Percentiles rank a stretch among this genome's conserved stretches.
Conservation (phyloP, 2,797 vertebrate genomes). For the Pelodytes ibericus region DNA sequence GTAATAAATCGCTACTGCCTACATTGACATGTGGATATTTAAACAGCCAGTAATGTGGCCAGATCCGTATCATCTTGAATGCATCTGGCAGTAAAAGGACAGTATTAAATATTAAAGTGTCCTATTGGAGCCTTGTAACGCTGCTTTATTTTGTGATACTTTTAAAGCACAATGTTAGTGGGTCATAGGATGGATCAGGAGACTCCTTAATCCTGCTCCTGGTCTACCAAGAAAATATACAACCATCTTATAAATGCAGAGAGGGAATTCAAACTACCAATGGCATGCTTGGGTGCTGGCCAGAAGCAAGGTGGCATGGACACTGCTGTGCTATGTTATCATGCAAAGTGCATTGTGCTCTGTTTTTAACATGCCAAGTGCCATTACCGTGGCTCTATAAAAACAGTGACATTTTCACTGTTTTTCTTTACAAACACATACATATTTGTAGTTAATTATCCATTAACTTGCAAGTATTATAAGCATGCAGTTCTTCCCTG, state of each 20-base stretch:
- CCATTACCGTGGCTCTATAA: background rate
- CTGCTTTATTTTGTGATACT: too few species aligned
- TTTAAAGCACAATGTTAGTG: background rate
- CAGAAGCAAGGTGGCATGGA: conserved; percentile 49
- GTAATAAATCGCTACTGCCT: too few species aligned
- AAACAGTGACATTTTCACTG: conserved; percentile 42
- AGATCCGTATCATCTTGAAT: background rate
- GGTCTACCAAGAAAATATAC: background rate
- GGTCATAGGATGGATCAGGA: background rate
- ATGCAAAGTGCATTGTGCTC: conserved; percentile 52
- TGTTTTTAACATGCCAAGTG: conserved; percentile 40
- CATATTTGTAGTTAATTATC: conserved; percentile 25
- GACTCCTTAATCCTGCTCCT: background rate
- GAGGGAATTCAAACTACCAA: conserved; percentile 55
- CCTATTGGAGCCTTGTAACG: too few species aligned
- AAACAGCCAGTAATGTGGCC: too few species aligned
- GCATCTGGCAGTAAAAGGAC: too few species aligned
- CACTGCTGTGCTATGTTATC: conserved; percentile 45
- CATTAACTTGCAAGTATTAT: conserved; percentile 16
- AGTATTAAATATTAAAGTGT: too few species aligned
- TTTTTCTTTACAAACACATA: conserved; percentile 40
- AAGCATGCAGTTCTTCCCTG: conserved; percentile 44
- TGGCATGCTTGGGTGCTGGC: conserved; percentile 37
- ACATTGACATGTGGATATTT: too few species aligned
- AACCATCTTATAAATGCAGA: conserved; percentile 26